These are phyloP conservation scores for Portunus trituberculatus DNA, from an alignment of 1,140 invertebrate genomes.

Conservation along the genomic window DNA sequence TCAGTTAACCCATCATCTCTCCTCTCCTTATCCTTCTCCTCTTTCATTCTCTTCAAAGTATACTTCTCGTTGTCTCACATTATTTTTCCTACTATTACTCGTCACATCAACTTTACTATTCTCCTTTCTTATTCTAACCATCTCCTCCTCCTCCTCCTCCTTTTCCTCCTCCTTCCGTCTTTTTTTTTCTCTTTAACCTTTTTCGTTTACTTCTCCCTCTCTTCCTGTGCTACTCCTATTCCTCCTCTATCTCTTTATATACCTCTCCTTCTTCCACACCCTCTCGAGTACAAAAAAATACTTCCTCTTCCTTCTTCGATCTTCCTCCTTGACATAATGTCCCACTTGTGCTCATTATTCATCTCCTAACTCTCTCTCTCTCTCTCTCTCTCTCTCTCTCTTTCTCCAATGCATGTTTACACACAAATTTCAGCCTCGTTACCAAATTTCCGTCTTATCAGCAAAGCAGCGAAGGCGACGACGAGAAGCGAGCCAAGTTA, in stretches of 20 bases:
- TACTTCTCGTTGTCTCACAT: too few species aligned
- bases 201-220: not conserved
- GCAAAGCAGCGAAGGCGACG: not conserved
- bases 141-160: not conserved
- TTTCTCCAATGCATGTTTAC: not conserved
- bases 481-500: not conserved
- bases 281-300: not conserved
- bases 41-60: too few species aligned
- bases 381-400: conserved; percentile 4
- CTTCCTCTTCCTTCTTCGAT: not conserved
- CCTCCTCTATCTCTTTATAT: not conserved
- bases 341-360: not conserved
- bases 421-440: not conserved
- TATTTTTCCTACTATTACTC: too few species aligned
- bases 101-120: too few species aligned
- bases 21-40: too few species aligned
- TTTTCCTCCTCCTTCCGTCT: not conserved
- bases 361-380: not conserved
- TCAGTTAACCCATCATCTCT: too few species aligned
- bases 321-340: not conserved
- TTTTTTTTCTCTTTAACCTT: not conserved
- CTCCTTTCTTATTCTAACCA: too few species aligned
- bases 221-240: not conserved
- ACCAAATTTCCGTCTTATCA: not conserved
- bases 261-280: not conserved